Percentiles rank a stretch among this genome's conserved stretches.
Evolutionary conservation across 2,797 vertebrate genomes (phyloP).

Genomic region (Pseudochirops cupreus): DNA sequence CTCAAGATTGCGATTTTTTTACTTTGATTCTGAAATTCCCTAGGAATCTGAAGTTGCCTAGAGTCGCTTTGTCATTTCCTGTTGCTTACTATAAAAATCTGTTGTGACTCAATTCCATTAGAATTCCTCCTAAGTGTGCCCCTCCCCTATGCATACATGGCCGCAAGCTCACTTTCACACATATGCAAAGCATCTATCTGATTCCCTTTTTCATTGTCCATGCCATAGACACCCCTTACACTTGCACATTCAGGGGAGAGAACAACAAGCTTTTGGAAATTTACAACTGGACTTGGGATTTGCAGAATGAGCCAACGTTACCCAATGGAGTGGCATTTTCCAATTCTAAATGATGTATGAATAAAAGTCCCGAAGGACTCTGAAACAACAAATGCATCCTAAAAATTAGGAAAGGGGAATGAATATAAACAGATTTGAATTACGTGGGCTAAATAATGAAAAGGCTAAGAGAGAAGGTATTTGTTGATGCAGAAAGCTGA

Average conservation of each 20-base stretch:
- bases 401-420: neutral
- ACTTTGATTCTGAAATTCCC: neutral
- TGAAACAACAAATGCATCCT: neutral
- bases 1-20: neutral
- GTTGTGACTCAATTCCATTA: neutral
- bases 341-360: conserved; percentile 45
- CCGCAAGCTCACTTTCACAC: neutral
- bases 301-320: neutral
- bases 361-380: conserved; percentile 20
- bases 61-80: conserved; percentile 3
- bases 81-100: conserved; percentile 2
- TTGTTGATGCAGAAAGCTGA: neutral
- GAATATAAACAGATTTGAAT: neutral
- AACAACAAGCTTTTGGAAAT: conserved; percentile 11
- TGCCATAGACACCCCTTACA: neutral
- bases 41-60: neutral
- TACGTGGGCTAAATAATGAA: neutral
- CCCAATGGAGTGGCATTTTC: neutral
- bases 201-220: neutral
- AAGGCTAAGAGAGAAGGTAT: neutral
- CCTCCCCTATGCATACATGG: neutral
- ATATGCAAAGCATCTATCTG: neutral
- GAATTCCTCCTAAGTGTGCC: neutral
- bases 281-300: neutral
- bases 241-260: neutral